These are phyloP conservation scores for Threskiornis aethiopicus DNA, from an alignment of 2,797 vertebrate genomes.

Conservation along the genomic window DNA sequence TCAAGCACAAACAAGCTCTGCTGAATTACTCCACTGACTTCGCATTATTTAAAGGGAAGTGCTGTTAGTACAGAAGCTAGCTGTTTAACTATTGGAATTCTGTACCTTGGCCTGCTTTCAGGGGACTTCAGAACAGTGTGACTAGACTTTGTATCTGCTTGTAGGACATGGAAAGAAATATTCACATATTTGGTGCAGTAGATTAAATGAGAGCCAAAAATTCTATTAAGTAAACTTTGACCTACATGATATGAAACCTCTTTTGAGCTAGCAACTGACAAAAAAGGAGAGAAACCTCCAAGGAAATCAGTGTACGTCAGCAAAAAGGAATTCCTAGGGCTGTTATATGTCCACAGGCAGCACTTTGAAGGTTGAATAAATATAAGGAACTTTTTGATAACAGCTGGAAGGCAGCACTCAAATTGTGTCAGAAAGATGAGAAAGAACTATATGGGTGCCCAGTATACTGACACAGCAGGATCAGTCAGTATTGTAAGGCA, in stretches of 20 bases:
- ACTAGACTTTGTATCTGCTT: conserved; percentile 7
- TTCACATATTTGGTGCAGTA: not conserved
- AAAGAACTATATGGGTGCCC: not conserved
- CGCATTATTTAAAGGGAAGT: conserved; percentile 63
- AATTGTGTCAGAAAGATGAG: not conserved
- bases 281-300: conserved; percentile 19
- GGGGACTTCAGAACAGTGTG: not conserved
- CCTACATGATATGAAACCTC: not conserved
- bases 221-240: conserved; percentile 18
- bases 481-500: not conserved
- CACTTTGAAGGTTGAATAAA: conserved; percentile 10
- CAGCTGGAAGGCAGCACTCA: not conserved
- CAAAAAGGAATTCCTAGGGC: conserved; percentile 29
- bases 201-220: conserved; percentile 24
- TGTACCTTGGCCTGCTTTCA: conserved; percentile 45
- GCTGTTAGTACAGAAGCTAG: conserved; percentile 59
- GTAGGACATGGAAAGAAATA: not conserved
- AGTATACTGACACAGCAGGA: not conserved
- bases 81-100: conserved; percentile 62
- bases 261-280: conserved; percentile 17
- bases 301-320: not conserved
- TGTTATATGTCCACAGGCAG: conserved; percentile 6
- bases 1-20: not conserved
- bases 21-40: conserved; percentile 58
- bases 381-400: not conserved